These are phyloP conservation scores for Burhinus oedicnemus DNA, from an alignment of 2,113 vertebrate genomes.

Conservation along the genomic window DNA sequence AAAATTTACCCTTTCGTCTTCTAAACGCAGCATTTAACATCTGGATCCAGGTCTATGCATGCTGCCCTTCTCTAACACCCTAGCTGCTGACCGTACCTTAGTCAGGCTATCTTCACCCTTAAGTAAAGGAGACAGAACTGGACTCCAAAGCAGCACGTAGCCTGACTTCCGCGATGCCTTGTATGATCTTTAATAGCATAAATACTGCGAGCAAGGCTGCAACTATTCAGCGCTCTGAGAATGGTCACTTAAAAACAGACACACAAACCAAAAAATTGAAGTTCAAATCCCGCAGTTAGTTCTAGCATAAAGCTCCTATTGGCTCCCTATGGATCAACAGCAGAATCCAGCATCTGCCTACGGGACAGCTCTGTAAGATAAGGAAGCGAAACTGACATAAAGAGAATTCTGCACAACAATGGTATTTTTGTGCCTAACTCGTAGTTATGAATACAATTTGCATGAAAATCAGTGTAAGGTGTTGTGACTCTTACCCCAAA, in stretches of 20 bases:
- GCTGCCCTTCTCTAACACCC: background rate
- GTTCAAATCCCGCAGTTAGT: background rate
- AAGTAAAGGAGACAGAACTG: background rate
- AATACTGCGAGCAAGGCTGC: background rate
- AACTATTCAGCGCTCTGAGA: background rate
- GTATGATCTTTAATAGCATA: background rate
- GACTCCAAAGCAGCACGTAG: background rate
- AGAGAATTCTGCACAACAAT: background rate
- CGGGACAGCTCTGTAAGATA: background rate
- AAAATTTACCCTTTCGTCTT: background rate
- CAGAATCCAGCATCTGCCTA: background rate
- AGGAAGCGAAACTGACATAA: background rate
- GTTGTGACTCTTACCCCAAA: background rate
- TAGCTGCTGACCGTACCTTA: background rate
- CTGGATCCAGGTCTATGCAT: background rate
- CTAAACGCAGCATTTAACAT: background rate
- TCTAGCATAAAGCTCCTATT: background rate
- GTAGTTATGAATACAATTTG: background rate
- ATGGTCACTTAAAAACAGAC: background rate
- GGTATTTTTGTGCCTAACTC: background rate
- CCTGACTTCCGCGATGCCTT: background rate
- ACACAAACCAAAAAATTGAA: background rate
- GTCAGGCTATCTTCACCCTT: background rate
- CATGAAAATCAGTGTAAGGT: background rate
- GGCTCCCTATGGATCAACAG: background rate